These are phyloP conservation scores for Drosophila trichaetosa DNA, from an alignment of 2,888 invertebrate species.

Conservation along the genomic window DNA sequence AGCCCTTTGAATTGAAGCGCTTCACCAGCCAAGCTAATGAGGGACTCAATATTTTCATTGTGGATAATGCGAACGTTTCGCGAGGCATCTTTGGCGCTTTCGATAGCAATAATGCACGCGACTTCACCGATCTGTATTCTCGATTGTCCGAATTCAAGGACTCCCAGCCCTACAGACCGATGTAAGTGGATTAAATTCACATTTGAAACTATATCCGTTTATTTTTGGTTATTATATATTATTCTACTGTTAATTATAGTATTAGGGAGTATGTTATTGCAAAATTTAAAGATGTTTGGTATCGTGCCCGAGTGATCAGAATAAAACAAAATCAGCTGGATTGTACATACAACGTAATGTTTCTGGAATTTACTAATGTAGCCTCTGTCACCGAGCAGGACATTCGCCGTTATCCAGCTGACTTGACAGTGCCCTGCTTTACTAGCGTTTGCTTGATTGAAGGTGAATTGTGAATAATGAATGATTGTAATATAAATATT, in stretches of 20 bases:
- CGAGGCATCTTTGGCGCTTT: slow-evolving; percentile 60
- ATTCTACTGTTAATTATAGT: slow-evolving; percentile 12
- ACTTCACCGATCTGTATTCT: slow-evolving; percentile 30
- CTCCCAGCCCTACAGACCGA: slow-evolving; percentile 49
- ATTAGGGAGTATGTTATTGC: slow-evolving; percentile 56
- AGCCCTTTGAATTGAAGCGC: slow-evolving; percentile 53
- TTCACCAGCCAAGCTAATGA: slow-evolving; percentile 3
- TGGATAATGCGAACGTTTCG: slow-evolving; percentile 43
- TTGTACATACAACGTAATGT: slow-evolving; percentile 34
- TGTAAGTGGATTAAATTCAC: slow-evolving; percentile 27
- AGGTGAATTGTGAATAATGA: slow-evolving; percentile 31
- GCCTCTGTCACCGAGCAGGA: slow-evolving; percentile 22
- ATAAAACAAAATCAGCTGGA: slow-evolving; percentile 9
- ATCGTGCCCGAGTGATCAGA: slow-evolving; percentile 53
- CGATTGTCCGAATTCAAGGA: slow-evolving; percentile 32
- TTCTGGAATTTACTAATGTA: slow-evolving; percentile 46
- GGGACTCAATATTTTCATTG: slow-evolving; percentile 51
- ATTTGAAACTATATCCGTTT: neutral
- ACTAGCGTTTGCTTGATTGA: slow-evolving; percentile 60
- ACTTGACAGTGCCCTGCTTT: slow-evolving; percentile 40
- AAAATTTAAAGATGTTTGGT: slow-evolving; percentile 39
- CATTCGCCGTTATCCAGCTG: slow-evolving; percentile 62
- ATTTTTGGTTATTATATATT: neutral
- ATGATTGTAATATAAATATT: neutral
- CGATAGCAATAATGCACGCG: slow-evolving; percentile 20